Evolutionary conservation across 2,888 invertebrate genomes (phyloP), one percentile per base, ranked within the genome.

Genomic region (Lathronympha strigana): DNA sequence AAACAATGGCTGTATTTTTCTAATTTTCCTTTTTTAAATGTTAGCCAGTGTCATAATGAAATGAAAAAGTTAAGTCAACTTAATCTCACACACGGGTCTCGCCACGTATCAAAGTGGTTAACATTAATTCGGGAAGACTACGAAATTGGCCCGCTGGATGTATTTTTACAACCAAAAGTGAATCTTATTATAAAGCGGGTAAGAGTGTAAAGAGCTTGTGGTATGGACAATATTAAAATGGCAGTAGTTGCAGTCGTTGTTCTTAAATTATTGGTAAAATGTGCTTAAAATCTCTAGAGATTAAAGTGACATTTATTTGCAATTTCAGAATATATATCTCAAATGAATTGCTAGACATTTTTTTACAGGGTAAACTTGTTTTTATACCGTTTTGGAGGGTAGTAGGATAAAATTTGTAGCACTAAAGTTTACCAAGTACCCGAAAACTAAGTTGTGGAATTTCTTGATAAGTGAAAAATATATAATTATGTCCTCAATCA

Each of bases 141-240:
- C 71, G 71, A 68, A 68, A 77, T 86, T 86, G 85, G 85, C 83
- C 81, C 85, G 81, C 83, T 82, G 80, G 82, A 84, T 77, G 58
- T 68, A 68, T 66, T 55, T 38, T 63, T 51, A 62, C 63, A 64
- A 53, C 50, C 63, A 50, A 64, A 53, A 40, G 19, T 28, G 53
- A 54, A 66, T 33, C 62, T 62, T 67, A 62, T 55, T 57, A 31
- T 47, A 57, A 45, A 62, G 51, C 54, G 47, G 53, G 57, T 49
- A 58, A 61, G 57, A 68, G 67, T 69, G 57, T 64, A 72, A 49
- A 63, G 47, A 55, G 67, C 61, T 66, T 55, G 66, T 67, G 68
- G 68, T 45, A 45, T 21, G 50, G 49, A 60, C 33, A 71, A 67
- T 69, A 66, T 72, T 69, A 70, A 61, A 72, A 78, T 80, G 79